A percentile compares a stretch with the other conserved stretches of the same genome.
Conservation (phyloP, 1,140 invertebrate genomes). For the Sminthurinus signatus region DNA sequence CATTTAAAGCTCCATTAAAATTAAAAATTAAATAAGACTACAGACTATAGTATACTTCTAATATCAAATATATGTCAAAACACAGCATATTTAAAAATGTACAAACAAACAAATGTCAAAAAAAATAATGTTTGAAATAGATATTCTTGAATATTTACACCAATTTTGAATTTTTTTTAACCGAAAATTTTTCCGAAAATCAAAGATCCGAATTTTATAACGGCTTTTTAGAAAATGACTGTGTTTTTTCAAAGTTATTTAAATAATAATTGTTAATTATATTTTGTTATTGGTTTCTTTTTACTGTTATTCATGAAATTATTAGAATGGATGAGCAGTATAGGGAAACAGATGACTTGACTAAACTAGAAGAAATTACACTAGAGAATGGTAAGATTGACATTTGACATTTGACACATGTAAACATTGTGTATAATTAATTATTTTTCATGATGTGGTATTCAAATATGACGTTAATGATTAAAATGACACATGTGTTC, state of each 20-base stretch:
- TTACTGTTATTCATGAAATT: background rate
- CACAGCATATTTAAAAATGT: too few relatives aligned
- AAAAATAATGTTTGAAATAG: too few relatives aligned
- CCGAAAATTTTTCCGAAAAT: too few relatives aligned
- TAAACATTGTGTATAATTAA: background rate
- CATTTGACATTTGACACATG: background rate
- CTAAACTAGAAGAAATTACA: constrained; percentile 25
- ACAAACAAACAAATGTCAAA: too few relatives aligned
- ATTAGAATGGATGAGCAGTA: background rate
- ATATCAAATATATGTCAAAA: too few relatives aligned
- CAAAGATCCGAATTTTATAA: background rate
- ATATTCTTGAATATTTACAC: too few relatives aligned
- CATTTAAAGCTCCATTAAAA: too few relatives aligned
- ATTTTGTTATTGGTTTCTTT: too few relatives aligned
- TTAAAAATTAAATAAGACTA: too few relatives aligned
- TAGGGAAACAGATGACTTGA: constrained; percentile 22
- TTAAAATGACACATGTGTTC: background rate
- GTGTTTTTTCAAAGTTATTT: background rate
- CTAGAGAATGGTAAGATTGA: constrained; percentile 26
- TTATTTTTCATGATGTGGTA: constrained; percentile 13
- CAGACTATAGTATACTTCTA: too few relatives aligned
- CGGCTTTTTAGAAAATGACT: background rate
- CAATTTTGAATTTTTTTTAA: too few relatives aligned
- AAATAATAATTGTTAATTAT: background rate
- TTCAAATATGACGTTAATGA: too few relatives aligned